Evolutionary conservation across 2,797 vertebrate species (phyloP), one percentile per base, ranked within the genome.

Genomic region (Manis pentadactyla): DNA sequence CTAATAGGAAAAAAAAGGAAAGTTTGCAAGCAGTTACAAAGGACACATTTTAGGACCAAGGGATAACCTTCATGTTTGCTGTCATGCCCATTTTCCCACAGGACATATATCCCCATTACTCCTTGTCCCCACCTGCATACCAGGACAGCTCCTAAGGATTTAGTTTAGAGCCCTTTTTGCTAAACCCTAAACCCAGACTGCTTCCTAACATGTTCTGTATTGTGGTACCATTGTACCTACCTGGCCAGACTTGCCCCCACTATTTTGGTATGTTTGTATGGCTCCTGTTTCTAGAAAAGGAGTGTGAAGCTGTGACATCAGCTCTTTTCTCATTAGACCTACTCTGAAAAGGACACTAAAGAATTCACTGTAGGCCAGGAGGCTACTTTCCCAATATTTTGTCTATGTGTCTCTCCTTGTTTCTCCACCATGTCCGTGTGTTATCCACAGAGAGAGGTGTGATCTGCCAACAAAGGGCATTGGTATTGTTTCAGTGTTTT

Each of bases 291-390:
- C 85, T 79, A 82, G 69, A 61, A 93, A 81, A 68, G 19, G 53
- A 57, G 3, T 13, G 2, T 46, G 59, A 61, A 53, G 8, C 15
- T 84, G 19, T 69, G 17, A 15, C 1, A 7, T 31, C 12, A 71
- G 23, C 1, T 39, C 42, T 77, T 96, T 79, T 29, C 46, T 86
- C 31, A 55, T 75, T 66, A 68, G 1, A 14, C 23, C 74, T 77
- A 66, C 34, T 90, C 34, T 74, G 68, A 85, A 92, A 96, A 86
- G 12, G 9, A 42, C 21, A 18, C 9, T 10, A 42, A 53, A 74
- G 51, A 42, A 10, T 69, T 88, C 90, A 31, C 5, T 39, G 7
- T 57, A 51, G n/a, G 21, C 23, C 5, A 64, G 7, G 37, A 68
- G 23, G 21, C 21, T 68, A 68, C 68, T 87, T 95, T 63, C 21